phyloP scores from a whole-genome alignment of 92 coral and sea anemone species.

The Hydrozoanthus gracilis region DNA sequence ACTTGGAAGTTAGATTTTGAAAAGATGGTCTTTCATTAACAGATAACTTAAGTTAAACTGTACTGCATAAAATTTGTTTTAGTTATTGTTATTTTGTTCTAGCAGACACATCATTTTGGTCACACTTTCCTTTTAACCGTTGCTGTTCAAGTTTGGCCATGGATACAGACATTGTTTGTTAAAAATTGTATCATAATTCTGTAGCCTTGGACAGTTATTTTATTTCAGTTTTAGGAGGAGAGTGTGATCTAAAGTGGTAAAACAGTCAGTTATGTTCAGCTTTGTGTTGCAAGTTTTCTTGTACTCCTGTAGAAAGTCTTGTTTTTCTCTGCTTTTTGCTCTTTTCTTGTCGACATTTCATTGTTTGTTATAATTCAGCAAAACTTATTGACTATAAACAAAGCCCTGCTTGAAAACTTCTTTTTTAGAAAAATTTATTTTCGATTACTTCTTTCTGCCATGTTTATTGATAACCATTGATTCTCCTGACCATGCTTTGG shows the following conservation, averaged over 20 bases:
- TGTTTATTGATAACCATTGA: no score
- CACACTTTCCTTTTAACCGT: constrained; percentile 33
- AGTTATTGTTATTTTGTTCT: constrained; percentile 15
- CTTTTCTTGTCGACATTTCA: constrained; percentile 15
- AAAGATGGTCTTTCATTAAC: not conserved
- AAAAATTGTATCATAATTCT: not conserved
- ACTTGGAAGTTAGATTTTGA: not conserved
- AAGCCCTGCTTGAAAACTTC: constrained; percentile 35
- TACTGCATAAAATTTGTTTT: not conserved
- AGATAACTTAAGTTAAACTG: not conserved
- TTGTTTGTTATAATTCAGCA: constrained; percentile 11
- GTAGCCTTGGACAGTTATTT: not conserved
- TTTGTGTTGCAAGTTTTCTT: constrained; percentile 20
- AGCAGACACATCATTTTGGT: constrained; percentile 27
- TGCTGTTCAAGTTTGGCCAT: constrained; percentile 7
- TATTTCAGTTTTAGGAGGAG: not conserved
- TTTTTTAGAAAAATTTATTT: no score
- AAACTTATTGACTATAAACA: not conserved
- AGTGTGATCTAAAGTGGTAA: constrained; percentile 44
- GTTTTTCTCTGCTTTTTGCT: constrained; percentile 24
- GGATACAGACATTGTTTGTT: not conserved
- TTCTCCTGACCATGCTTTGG: no score
- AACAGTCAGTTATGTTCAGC: constrained; percentile 10
- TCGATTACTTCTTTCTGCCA: no score
- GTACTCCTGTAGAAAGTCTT: constrained; percentile 27